Percentiles rank a stretch among this genome's conserved stretches.
phyloP scores from a whole-genome alignment of 2,113 vertebrate genomes.

The Stegastes partitus region DNA sequence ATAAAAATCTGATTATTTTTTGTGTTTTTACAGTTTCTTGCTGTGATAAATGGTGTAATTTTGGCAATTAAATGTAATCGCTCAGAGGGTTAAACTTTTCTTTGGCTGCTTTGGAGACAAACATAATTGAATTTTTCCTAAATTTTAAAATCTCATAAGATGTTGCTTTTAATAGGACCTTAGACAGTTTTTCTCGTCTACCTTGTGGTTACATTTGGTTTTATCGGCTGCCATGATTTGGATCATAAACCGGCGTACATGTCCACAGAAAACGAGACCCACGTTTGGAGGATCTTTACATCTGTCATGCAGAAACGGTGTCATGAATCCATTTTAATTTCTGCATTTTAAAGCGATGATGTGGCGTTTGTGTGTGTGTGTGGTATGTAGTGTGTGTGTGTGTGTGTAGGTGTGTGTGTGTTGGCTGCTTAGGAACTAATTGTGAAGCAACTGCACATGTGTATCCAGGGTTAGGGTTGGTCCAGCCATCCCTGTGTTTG shows the following conservation, averaged over 20 bases:
- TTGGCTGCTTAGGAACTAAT: slow-evolving; percentile 3
- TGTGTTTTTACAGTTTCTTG: too few species aligned
- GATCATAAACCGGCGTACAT: slow-evolving; percentile 36
- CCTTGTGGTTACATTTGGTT: slow-evolving; percentile 47
- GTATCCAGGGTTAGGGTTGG: not conserved
- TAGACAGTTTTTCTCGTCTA: not conserved
- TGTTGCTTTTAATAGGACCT: not conserved
- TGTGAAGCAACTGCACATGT: not conserved
- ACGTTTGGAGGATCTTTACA: slow-evolving; percentile 24
- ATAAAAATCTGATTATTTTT: too few species aligned
- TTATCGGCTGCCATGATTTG: slow-evolving; percentile 38
- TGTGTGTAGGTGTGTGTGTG: slow-evolving; percentile 10
- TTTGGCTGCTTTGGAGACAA: too few species aligned
- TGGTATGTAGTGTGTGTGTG: slow-evolving; percentile 8
- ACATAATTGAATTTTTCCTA: not conserved
- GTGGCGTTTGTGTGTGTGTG: not conserved
- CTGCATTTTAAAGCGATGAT: slow-evolving; percentile 18
- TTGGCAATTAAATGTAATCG: too few species aligned
- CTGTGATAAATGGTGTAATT: too few species aligned
- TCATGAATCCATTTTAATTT: not conserved
- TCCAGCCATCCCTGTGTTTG: not conserved
- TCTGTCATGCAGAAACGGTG: slow-evolving; percentile 18
- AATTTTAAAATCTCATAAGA: not conserved
- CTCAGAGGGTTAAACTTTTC: too few species aligned
- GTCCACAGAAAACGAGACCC: slow-evolving; percentile 14